Percentiles rank a stretch among this genome's conserved stretches.
phyloP scores from a whole-genome alignment of 2,113 vertebrate genomes.

The Ciconia boyciana region DNA sequence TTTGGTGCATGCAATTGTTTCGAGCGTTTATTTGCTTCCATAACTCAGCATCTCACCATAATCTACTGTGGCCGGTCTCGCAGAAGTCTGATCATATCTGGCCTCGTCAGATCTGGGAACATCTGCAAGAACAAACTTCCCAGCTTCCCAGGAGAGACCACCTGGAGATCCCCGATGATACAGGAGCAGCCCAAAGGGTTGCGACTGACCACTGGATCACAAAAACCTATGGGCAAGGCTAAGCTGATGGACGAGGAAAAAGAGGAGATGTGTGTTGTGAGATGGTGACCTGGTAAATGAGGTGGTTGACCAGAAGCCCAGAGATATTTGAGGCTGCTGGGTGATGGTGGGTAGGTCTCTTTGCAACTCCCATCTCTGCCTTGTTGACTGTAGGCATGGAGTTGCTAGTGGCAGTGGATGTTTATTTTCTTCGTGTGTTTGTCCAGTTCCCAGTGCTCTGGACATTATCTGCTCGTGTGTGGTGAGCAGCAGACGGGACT shows the following conservation, averaged over 20 bases:
- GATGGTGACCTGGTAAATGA: background rate
- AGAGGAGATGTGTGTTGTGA: accelerated
- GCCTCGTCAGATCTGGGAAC: background rate
- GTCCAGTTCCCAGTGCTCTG: background rate
- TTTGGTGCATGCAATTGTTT: background rate
- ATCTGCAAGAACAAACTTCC: background rate
- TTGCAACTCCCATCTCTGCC: background rate
- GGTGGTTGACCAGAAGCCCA: background rate
- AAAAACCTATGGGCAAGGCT: background rate
- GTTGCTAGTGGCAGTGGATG: background rate
- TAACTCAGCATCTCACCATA: background rate
- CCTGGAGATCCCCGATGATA: background rate
- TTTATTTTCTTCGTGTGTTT: background rate
- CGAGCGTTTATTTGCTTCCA: accelerated
- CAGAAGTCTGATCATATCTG: background rate
- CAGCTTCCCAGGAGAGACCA: background rate
- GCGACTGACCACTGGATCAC: background rate
- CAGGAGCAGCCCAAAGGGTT: background rate
- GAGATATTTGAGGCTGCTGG: background rate
- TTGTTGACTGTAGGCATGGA: slow-evolving; percentile 1
- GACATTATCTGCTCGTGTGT: background rate
- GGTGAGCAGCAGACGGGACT: background rate
- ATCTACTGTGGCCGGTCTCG: background rate
- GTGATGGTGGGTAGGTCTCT: background rate
- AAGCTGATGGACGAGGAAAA: background rate